Base-by-base conservation (phyloP, 2,888 invertebrate genomes). In the Thera britannica region DNA sequence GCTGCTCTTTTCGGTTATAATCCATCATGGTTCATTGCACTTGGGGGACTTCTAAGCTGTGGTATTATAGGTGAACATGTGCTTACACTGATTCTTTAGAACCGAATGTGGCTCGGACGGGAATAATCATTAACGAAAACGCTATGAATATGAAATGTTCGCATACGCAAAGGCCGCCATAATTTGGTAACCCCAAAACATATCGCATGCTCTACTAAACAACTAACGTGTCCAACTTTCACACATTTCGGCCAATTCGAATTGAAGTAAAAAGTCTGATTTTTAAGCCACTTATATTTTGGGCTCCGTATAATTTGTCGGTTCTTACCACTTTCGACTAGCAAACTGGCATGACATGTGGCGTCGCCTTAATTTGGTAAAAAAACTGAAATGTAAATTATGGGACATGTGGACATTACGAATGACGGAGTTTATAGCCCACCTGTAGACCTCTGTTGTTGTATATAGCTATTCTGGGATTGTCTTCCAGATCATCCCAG, bases 1-100 rank as follows among this genome's bases (percentile, higher is more conserved):
- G 86, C 83, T 79, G 83, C 81, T 85, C 87, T 87, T 90, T 90
- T 91, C 88, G 88, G 88, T 83, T 83, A 85, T 86, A 86, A 87
- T 88, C 88, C 86, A 81, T 79, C 82, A 81, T 80, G 87, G 91
- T 91, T 91, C 92, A 90, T 83, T 90, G 90, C 89, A 83, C 90
- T 83, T 85, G 76, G 82, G 66, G 66, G 66, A 66, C 63, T 66
- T 70, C 83, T 85, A 83, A 81, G 80, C 79, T 82, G 76, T 78
- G 77, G 77, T 69, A 69, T 75, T 72, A 71, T 75, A 68, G 71
- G 72, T 73, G 73, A 74, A 69, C 70, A 69, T 70, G 66, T 38
- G 61, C 58, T 65, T 65, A 55, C 12, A 48, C 34, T 48, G n/a
- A 44, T 35, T 68, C 68, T 72, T 68, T 70, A 46, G 9, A 49